Percentiles rank a stretch among this genome's conserved stretches.
Conservation (phyloP, 2,797 vertebrate species). For the Sebastes minor region DNA sequence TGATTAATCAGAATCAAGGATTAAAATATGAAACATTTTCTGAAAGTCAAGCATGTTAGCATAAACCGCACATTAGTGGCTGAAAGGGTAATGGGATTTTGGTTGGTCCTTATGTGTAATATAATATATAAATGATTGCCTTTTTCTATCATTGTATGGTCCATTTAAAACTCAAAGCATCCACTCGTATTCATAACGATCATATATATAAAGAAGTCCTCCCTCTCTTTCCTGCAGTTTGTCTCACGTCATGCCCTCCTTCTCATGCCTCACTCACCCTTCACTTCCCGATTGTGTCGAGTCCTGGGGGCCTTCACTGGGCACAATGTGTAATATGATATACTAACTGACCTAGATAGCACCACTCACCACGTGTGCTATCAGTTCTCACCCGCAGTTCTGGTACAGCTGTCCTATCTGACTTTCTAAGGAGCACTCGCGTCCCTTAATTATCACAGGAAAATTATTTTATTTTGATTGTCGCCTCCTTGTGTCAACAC, state of each 20-base stretch:
- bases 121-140: not conserved
- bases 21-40: not conserved
- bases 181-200: not conserved
- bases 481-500: not conserved
- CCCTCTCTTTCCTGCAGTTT: not conserved
- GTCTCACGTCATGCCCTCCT: not conserved
- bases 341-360: constrained; percentile 54
- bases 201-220: not conserved
- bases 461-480: not conserved
- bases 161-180: not conserved
- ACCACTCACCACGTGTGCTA: not conserved
- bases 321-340: constrained; percentile 54
- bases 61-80: not conserved
- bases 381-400: constrained; percentile 41
- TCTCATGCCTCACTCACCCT: not conserved
- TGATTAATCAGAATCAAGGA: not conserved
- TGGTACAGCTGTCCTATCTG: constrained; percentile 5
- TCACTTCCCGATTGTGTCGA: constrained; percentile 18
- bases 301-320: not conserved
- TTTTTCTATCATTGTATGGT: not conserved
- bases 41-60: not conserved
- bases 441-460: constrained; percentile 5
- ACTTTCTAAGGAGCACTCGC: not conserved
- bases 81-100: not conserved
- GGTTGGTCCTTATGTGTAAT: not conserved